These are phyloP conservation scores for Pholis gunnellus DNA, from an alignment of 2,113 vertebrate genomes.

Conservation along the genomic window DNA sequence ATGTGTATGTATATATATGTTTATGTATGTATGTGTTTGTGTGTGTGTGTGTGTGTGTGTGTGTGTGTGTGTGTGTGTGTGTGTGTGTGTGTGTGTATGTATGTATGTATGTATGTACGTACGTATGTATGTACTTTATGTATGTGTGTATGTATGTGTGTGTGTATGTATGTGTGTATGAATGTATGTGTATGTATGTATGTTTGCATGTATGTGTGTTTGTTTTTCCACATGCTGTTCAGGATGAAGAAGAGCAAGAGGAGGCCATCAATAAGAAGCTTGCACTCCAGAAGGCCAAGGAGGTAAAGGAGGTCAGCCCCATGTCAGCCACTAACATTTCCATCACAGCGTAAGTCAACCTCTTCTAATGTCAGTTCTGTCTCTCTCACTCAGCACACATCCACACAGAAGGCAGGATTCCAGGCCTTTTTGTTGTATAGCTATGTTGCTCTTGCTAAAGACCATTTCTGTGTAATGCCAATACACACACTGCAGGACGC, in stretches of 20 bases:
- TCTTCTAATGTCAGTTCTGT: neutral
- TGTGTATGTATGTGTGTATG: neutral
- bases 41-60: neutral
- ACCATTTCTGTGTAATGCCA: neutral
- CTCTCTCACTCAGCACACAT: neutral
- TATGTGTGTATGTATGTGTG: neutral
- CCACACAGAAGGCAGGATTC: neutral
- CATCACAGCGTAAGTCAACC: constrained; percentile 92
- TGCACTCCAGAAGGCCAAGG: constrained; percentile 95
- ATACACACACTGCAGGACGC: neutral
- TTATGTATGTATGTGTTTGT: neutral
- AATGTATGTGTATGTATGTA: neutral
- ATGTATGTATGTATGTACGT: constrained; percentile 2
- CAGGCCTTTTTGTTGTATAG: neutral
- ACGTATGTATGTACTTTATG: neutral
- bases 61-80: too few species aligned
- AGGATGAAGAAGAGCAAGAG: constrained; percentile 99
- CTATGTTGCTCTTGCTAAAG: neutral
- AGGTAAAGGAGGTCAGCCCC: constrained; percentile 97
- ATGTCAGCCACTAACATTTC: constrained; percentile 95
- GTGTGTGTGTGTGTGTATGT: neutral
- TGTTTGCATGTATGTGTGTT: neutral
- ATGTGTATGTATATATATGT: neutral
- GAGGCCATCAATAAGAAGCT: constrained; percentile 97
- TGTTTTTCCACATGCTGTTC: constrained; percentile 13